These are phyloP conservation scores for Coelopa frigida DNA, from an alignment of 1,140 invertebrate genomes.

Conservation along the genomic window DNA sequence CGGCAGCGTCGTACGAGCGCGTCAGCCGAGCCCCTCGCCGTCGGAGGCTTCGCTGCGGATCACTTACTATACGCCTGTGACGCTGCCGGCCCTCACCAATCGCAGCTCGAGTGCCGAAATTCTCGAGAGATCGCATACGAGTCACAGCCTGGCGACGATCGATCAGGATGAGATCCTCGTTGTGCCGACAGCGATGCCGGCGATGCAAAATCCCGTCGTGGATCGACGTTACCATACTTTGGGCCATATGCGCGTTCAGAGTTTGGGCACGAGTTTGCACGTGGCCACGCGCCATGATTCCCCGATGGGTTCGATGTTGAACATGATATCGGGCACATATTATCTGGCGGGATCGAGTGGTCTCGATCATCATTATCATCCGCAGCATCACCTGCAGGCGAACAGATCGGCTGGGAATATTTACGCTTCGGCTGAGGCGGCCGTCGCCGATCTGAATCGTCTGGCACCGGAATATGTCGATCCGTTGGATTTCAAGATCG, in stretches of 20 bases:
- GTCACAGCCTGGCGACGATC: constrained; percentile 36
- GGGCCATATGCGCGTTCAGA: constrained; percentile 40
- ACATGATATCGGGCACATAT: constrained; percentile 23
- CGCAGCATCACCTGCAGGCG: constrained; percentile 9
- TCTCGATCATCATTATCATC: neutral
- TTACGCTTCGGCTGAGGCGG: constrained; percentile 35
- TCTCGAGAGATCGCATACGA: constrained; percentile 36
- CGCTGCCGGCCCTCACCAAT: constrained; percentile 20
- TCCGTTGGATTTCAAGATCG: constrained; percentile 52
- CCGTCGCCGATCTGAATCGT: constrained; percentile 33
- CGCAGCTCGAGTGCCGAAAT: constrained; percentile 36
- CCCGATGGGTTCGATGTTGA: constrained; percentile 35
- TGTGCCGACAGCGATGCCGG: constrained; percentile 39
- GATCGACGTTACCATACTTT: constrained; percentile 41
- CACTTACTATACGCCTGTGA: constrained; percentile 31
- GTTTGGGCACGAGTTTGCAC: constrained; percentile 28
- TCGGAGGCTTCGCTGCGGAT: constrained; percentile 17
- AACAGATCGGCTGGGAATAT: constrained; percentile 37
- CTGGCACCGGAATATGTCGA: constrained; percentile 41
- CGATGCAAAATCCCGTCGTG: constrained; percentile 29
- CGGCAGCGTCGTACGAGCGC: neutral
- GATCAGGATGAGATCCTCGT: constrained; percentile 38
- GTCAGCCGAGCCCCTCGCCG: constrained; percentile 14
- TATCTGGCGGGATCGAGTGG: constrained; percentile 7
- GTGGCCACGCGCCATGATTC: constrained; percentile 22